Base-by-base conservation (phyloP, 1,140 invertebrate genomes). In the Drosophila takahashii region DNA sequence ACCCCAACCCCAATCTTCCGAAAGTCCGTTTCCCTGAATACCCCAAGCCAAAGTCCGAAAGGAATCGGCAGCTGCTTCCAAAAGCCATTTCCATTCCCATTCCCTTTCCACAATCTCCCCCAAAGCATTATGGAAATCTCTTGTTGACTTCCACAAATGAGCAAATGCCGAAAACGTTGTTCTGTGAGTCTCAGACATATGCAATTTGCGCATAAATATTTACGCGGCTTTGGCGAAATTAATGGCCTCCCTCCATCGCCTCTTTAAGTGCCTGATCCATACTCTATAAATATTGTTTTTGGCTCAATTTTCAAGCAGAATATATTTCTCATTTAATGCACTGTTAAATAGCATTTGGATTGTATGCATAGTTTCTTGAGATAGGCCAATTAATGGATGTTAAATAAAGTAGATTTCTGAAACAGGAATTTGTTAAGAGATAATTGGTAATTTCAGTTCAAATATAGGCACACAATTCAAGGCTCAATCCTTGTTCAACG, bases 101-200 rank as follows among this genome's bases (percentile, higher is more conserved):
- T 18, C 39, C 66, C 37, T 16, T 47, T 15, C 61, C 62, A 34
- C 16, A 37, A 15, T 67, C n/a, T 41, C 36, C 32, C 32, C 36
- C 16, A 1, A 1, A 29, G 56, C 60, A 77, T 87, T 87, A 89
- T 87, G 84, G 76, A 84, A 87, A 83, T 89, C 71, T 75, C 75
- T 58, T 87, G 84, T 87, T 87, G 79, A 87, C 84, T 83, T 80
- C 75, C 77, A 77, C 84, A 89, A 89, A 89, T 89, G 83, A 83
- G 84, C 75, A 89, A 83, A 89, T 84, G 58, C 79, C 79, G 61
- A 52, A 74, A 77, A 64, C 67, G 59, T 74, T 44, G 54, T 27
- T 60, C 74, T 22, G 22, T 22, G 58, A 50, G 45, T 54, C 60
- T 57, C 69, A 67, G 51, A 70, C 79, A 87, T 77, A 77, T 89